Evolutionary conservation across 2,888 invertebrate species (phyloP).

Genomic region (Diarsia dahlii): DNA sequence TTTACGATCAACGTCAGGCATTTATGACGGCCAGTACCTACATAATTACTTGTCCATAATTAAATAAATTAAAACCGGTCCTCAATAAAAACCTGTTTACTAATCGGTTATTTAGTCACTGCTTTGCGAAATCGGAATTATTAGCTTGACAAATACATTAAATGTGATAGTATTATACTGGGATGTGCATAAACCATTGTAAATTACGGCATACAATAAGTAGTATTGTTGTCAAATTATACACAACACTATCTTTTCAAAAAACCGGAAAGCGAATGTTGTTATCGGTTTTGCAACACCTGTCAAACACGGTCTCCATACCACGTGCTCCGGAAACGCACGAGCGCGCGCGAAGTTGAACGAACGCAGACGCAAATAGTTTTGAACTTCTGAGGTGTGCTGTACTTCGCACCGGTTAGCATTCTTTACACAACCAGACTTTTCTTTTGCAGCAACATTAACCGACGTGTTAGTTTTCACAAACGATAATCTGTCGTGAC

Average conservation of each 20-base stretch:
- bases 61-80: conserved; percentile 5
- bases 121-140: not conserved
- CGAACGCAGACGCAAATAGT: conserved; percentile 86
- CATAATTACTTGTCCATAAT: not conserved
- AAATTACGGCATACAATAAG: not conserved
- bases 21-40: not conserved
- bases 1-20: not conserved
- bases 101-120: not conserved
- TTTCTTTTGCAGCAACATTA: conserved; percentile 50
- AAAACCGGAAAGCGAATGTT: conserved; percentile 53
- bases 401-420: conserved; percentile 74
- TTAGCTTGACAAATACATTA: not conserved
- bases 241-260: conserved; percentile 21
- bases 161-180: not conserved
- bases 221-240: conserved; percentile 39
- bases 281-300: conserved; percentile 73
- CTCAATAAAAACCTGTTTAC: not conserved
- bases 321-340: conserved; percentile 84
- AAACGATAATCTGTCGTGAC: conserved; percentile 45
- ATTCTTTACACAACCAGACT: conserved; percentile 56
- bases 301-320: conserved; percentile 75
- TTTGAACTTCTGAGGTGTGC: conserved; percentile 76
- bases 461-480: conserved; percentile 31
- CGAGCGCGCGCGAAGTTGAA: conserved; percentile 77
- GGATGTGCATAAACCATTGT: not conserved